Evolutionary conservation across 2,888 invertebrate genomes (phyloP).

Genomic region (Cotesia congregata): DNA sequence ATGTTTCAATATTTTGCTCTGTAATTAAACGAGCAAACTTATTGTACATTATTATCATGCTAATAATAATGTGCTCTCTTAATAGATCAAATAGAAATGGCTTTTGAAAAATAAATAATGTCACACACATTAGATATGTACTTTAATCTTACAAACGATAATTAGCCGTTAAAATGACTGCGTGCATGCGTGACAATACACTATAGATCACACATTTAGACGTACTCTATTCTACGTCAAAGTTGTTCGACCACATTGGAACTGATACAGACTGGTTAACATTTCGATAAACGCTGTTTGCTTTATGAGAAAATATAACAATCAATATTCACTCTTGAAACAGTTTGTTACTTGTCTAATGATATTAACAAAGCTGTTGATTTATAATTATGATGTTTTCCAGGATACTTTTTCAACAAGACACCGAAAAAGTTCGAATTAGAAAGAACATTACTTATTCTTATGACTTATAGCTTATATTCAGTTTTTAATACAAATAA

Average conservation of each 20-base stretch:
- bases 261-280: neutral
- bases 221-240: neutral
- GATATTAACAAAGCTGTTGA: neutral
- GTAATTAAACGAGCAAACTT: neutral
- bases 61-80: neutral
- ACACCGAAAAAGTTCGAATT: too few species aligned
- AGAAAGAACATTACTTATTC: too few species aligned
- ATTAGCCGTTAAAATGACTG: conserved; percentile 1
- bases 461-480: too few species aligned
- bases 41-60: neutral
- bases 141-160: neutral
- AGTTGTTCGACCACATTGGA: neutral
- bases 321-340: neutral
- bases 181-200: neutral
- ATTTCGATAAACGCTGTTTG: neutral
- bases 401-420: neutral
- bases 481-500: too few species aligned
- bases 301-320: neutral
- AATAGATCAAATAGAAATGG: neutral
- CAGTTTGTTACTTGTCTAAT: neutral
- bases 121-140: neutral
- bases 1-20: neutral
- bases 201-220: neutral
- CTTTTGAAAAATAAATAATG: neutral
- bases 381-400: neutral